Conservation (phyloP, 64 coral and sea anemone species). For the Orbicella faveolata region DNA sequence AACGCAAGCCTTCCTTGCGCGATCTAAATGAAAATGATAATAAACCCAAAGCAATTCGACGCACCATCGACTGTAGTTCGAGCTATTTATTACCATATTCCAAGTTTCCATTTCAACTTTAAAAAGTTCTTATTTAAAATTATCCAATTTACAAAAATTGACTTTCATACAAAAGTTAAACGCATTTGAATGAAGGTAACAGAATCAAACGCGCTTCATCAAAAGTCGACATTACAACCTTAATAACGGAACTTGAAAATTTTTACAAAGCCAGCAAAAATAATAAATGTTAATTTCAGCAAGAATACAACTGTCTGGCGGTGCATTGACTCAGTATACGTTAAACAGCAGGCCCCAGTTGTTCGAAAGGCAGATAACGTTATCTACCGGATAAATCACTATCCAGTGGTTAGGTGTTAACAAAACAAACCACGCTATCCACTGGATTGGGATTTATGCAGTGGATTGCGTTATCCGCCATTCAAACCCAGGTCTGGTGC, state of each 20-base stretch:
- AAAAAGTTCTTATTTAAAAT: slow-evolving; percentile 5
- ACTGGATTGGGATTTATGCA: too few relatives aligned
- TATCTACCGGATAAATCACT: too few relatives aligned
- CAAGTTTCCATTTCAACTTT: neutral
- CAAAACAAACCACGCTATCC: too few relatives aligned
- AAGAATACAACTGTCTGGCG: neutral
- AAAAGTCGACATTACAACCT: neutral
- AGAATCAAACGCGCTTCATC: neutral
- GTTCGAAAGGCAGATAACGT: too few relatives aligned
- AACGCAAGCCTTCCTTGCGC: neutral
- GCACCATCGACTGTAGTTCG: neutral
- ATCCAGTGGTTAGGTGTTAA: too few relatives aligned
- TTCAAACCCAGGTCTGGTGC: too few relatives aligned
- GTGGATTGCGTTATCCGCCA: too few relatives aligned
- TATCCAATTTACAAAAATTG: slow-evolving; percentile 24
- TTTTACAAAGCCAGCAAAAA: neutral
- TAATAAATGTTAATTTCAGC: neutral
- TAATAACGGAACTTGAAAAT: neutral
- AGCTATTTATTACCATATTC: slow-evolving; percentile 20
- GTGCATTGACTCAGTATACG: too few relatives aligned
- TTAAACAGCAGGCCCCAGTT: too few relatives aligned
- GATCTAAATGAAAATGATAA: neutral
- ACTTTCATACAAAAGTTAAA: slow-evolving; percentile 1
- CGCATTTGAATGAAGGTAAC: neutral
- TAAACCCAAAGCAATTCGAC: neutral